Evolutionary conservation across 2,113 vertebrate species (phyloP).

Genomic region (Cepphus grylle): DNA sequence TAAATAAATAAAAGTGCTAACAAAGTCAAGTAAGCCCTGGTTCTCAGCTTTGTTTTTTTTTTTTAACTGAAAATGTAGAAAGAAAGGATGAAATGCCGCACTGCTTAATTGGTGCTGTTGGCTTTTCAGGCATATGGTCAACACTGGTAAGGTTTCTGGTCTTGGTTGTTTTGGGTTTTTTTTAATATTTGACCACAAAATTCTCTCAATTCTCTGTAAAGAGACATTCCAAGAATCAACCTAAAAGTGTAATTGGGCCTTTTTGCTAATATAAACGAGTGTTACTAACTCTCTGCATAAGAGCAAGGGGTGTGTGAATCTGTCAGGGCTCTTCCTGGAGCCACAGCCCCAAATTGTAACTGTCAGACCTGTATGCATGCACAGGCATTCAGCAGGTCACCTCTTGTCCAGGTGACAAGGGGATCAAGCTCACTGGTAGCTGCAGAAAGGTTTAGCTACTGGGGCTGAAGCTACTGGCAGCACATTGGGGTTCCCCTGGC

Average conservation of each 20-base stretch:
- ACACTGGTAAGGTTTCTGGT: not conserved
- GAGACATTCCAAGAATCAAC: not conserved
- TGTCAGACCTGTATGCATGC: not conserved
- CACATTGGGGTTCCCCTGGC: not conserved
- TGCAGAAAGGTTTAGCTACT: not conserved
- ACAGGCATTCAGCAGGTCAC: not conserved
- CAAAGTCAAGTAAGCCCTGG: not conserved
- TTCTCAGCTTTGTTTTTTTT: not conserved
- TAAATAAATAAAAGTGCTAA: not conserved
- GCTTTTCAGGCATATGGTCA: not conserved
- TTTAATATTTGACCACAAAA: not conserved
- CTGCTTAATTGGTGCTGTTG: not conserved
- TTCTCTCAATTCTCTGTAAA: not conserved
- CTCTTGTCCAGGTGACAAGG: too few relatives aligned
- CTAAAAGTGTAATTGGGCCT: not conserved
- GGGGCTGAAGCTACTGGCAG: not conserved
- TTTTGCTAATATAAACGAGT: not conserved
- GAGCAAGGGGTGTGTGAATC: not conserved
- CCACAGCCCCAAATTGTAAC: not conserved
- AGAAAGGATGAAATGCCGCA: not conserved
- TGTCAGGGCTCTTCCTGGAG: not conserved
- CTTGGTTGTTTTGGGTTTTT: not conserved
- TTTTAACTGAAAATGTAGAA: not conserved
- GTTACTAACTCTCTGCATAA: not conserved
- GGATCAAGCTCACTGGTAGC: not conserved